Percentiles rank a stretch among this genome's conserved stretches.
Conservation (phyloP, 2,797 vertebrate genomes). For the Champsocephalus esox region DNA sequence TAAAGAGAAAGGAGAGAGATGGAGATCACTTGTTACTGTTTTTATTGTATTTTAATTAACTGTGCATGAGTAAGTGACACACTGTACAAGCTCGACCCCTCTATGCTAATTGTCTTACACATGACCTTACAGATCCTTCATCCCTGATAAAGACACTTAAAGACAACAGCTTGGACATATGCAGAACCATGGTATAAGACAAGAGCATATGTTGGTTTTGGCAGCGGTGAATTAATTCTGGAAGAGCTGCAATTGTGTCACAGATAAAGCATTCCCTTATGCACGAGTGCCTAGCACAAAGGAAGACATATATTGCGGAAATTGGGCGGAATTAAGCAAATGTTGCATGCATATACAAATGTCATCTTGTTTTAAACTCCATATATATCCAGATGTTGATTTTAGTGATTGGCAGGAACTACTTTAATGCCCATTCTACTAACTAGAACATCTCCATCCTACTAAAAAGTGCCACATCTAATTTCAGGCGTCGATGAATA, state of each 20-base stretch:
- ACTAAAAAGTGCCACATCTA: constrained; percentile 48
- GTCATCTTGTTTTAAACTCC: not conserved
- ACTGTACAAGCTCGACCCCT: not conserved
- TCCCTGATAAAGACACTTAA: constrained; percentile 15
- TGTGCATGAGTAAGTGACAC: not conserved
- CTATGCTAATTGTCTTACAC: not conserved
- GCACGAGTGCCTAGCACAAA: constrained; percentile 39
- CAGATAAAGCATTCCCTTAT: constrained; percentile 42
- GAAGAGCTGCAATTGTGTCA: constrained; percentile 60
- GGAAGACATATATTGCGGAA: constrained; percentile 24
- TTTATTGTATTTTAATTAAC: constrained; percentile 5
- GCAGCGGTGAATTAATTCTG: constrained; percentile 50
- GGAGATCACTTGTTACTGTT: constrained; percentile 21
- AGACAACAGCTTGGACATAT: constrained; percentile 33
- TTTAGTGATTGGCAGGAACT: constrained; percentile 38
- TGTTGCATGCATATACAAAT: constrained; percentile 6
- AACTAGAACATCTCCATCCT: constrained; percentile 56
- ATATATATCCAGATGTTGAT: constrained; percentile 15
- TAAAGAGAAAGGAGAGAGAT: not conserved
- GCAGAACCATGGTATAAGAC: constrained; percentile 24
- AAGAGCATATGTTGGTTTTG: constrained; percentile 53
- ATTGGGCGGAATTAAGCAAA: constrained; percentile 35
- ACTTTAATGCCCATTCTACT: constrained; percentile 29
- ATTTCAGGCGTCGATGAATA: constrained; percentile 71
- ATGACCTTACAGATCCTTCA: constrained; percentile 30